Base-by-base conservation (phyloP, 2,888 invertebrate species). In the Dinocampus coccinellae region DNA sequence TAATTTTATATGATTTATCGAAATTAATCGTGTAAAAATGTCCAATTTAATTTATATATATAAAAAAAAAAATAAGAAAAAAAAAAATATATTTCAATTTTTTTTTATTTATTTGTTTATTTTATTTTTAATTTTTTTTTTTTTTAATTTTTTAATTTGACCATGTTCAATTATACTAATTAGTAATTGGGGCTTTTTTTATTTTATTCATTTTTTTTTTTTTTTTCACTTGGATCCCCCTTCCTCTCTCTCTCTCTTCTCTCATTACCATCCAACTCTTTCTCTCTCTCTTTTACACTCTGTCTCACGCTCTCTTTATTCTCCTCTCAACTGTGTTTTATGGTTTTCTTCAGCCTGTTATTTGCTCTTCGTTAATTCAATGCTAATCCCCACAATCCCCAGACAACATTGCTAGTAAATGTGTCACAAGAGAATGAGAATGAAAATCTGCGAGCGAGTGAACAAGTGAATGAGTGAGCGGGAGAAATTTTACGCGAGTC, bases 291-390 rank as follows among this genome's bases (percentile, higher is more conserved):
- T 11, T 13, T 58, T 26, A 36, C 36, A 1, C 26, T 13, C 26
- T 11, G 22, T 58, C 10, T 20, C n/a, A n/a, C 52, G 9, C 22
- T 47, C 60, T 47, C 34, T 47, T 29, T 29, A 26, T n/a, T 22
- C 22, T 20, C 11, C 16, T 24, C 10, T 60, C 20, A 47, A 16
- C 55, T 26, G n/a, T 55, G 55, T 26, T 55, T 55, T 24, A 55
- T 55, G 26, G 55, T 24, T n/a, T n/a, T 55, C 55, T 55, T 55
- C 55, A 55, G 55, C 26, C 55, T 55, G 26, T 55, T 55, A 55
- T 55, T 55, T 55, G 55, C 55, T 55, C 24, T 55, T 55, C 55
- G 55, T 55, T 55, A 55, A 55, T 55, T 55, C 55, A 55, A 55
- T 26, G 26, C 55, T 55, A 55, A 55, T 55, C 55, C 26, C 55